A percentile compares a stretch with the other conserved stretches of the same genome.
Evolutionary conservation across 2,888 invertebrate species (phyloP).

Genomic region (Platycnemis pennipes): DNA sequence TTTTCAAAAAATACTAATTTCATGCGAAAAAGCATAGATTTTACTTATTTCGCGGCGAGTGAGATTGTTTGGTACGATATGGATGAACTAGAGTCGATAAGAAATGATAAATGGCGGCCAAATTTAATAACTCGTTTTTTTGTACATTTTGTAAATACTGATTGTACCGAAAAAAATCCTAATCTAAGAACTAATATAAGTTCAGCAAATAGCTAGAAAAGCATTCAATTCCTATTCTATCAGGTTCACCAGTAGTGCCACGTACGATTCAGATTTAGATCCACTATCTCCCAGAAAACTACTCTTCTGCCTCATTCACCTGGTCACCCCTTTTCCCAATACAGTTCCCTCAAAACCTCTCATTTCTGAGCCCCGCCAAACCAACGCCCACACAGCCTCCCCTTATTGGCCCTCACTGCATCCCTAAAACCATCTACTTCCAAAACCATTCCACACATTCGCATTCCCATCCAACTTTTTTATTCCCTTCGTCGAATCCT

Average conservation of each 20-base stretch:
- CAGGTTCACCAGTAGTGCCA: background rate
- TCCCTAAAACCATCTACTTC: constrained; percentile 39
- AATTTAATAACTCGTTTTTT: too few relatives aligned
- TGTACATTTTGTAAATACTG: too few relatives aligned
- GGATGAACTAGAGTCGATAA: too few relatives aligned
- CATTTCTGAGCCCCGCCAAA: background rate
- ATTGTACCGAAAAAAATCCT: too few relatives aligned
- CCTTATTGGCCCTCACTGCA: background rate
- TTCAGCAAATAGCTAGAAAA: too few relatives aligned
- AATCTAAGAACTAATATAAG: too few relatives aligned
- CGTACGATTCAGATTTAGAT: background rate
- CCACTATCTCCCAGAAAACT: background rate
- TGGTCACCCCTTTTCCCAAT: background rate
- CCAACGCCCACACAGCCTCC: background rate
- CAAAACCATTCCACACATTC: constrained; percentile 31
- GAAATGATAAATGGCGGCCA: too few relatives aligned
- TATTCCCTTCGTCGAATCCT: constrained; percentile 36
- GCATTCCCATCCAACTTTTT: constrained; percentile 61
- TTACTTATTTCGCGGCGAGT: too few relatives aligned
- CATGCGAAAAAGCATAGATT: too few relatives aligned
- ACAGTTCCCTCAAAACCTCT: background rate
- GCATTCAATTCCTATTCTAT: too few relatives aligned
- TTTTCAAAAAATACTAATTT: too few relatives aligned
- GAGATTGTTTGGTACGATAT: too few relatives aligned
- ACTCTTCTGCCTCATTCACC: background rate